Evolutionary conservation across 2,797 vertebrate species (phyloP), one percentile per base, ranked within the genome.

Genomic region (Oryzias sinensis): DNA sequence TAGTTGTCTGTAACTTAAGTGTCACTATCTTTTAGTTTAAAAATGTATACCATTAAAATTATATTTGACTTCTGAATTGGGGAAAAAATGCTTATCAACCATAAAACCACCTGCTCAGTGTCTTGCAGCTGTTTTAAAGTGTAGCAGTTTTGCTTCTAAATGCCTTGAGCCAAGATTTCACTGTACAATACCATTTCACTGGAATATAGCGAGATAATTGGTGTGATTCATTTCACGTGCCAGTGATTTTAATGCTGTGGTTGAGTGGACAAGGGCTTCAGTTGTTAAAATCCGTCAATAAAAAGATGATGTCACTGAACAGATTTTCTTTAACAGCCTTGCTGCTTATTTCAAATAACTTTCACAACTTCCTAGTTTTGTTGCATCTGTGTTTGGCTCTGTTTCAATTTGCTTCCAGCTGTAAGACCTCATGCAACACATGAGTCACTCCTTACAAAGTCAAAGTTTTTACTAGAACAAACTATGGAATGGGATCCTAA

Each of bases 391-490:
- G 29, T 8, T 9, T 37, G 0, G 13, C 2, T 52, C 45, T 55
- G 2, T 49, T 25, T 59, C 43, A 53, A 17, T 63, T 53, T 43
- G 43, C 50, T 11, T 55, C 42, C 44, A 18, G 22, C 24, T 49
- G 43, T 54, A 43, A 41, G 40, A 44, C 54, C 42, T 72, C 46
- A 64, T 37, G 42, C 18, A 70, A 72, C 46, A 49, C 48, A 46
- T 82, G 73, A 71, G 25, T 78, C 51, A 70, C 59, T 55, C 0
- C 22, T 65, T 40, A 43, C 49, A 55, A 76, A 72, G 42, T 51
- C 66, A 45, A 25, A 14, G 17, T 69, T 80, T 77, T 68, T 27
- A 56, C 29, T 53, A 49, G 14, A 5, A 66, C 47, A 22, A 22
- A 46, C 46, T 47, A 62, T 69, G 11, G 66, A 53, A 58, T 62